Percentiles rank a stretch among this genome's conserved stretches.
Conservation (phyloP, 1,140 invertebrate species). For the Ruditapes philippinarum region DNA sequence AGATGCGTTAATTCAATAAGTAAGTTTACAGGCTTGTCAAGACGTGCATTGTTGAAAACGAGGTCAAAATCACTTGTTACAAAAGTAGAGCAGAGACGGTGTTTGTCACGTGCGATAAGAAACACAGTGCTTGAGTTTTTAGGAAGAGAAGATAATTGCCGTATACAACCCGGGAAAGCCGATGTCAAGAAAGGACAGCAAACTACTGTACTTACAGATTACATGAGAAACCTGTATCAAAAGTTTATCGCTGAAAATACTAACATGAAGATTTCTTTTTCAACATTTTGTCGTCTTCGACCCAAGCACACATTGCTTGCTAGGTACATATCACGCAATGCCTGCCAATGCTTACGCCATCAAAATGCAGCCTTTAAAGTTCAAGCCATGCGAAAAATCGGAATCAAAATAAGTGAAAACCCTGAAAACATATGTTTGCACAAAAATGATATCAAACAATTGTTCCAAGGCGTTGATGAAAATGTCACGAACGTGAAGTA, state of each 20-base stretch:
- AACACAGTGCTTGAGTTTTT: not conserved
- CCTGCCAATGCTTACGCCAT: not conserved
- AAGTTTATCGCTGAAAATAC: constrained; percentile 27
- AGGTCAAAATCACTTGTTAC: not conserved
- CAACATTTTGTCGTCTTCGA: constrained; percentile 27
- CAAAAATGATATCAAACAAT: not conserved
- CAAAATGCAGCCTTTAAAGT: not conserved
- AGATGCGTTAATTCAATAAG: not conserved
- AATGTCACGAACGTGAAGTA: not conserved
- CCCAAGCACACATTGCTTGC: constrained; percentile 2
- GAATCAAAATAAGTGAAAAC: not conserved
- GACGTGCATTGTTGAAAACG: not conserved
- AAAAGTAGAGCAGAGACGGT: not conserved
- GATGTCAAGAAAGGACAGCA: not conserved
- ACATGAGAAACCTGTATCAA: constrained; percentile 3
- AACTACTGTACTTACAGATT: constrained; percentile 6
- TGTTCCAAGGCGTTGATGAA: too few species aligned
- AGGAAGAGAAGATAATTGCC: not conserved
- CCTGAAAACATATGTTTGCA: not conserved
- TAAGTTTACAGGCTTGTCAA: not conserved
- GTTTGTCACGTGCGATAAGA: not conserved
- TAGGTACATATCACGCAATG: not conserved
- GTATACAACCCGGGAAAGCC: not conserved
- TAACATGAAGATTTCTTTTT: not conserved
- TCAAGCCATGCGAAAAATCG: not conserved